Conservation (phyloP, 2,797 vertebrate species). For the Sphenodon punctatus region DNA sequence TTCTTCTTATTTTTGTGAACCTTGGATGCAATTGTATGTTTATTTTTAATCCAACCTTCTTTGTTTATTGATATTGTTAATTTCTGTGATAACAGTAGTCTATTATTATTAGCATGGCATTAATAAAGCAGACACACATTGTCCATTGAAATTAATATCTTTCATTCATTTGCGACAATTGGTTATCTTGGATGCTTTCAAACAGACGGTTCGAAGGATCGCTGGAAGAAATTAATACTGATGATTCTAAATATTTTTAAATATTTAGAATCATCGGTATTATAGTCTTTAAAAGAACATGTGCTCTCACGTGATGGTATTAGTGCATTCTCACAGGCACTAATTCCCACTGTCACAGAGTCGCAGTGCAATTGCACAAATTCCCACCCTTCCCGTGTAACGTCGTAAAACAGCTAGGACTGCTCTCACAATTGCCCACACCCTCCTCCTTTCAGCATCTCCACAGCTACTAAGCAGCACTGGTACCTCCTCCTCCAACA, state of each 20-base stretch:
- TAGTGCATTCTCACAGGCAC: too few species aligned
- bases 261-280: too few species aligned
- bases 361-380: too few species aligned
- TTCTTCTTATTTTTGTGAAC: constrained; percentile 14
- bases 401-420: too few species aligned
- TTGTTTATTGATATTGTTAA: constrained; percentile 33
- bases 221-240: not conserved
- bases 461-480: too few species aligned
- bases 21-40: not conserved
- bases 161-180: constrained; percentile 38
- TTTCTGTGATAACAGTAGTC: constrained; percentile 18
- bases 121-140: constrained; percentile 19
- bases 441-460: too few species aligned
- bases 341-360: too few species aligned
- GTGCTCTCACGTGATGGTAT: too few species aligned
- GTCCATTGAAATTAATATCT: not conserved
- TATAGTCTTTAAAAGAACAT: too few species aligned
- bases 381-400: too few species aligned
- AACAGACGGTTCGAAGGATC: not conserved
- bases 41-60: constrained; percentile 48
- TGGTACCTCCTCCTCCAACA: too few species aligned
- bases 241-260: accelerated
- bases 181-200: constrained; percentile 24
- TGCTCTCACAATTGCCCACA: too few species aligned
- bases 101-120: constrained; percentile 42